Evolutionary conservation across 1,140 invertebrate species (phyloP).

Genomic region (Achatina immaculata): DNA sequence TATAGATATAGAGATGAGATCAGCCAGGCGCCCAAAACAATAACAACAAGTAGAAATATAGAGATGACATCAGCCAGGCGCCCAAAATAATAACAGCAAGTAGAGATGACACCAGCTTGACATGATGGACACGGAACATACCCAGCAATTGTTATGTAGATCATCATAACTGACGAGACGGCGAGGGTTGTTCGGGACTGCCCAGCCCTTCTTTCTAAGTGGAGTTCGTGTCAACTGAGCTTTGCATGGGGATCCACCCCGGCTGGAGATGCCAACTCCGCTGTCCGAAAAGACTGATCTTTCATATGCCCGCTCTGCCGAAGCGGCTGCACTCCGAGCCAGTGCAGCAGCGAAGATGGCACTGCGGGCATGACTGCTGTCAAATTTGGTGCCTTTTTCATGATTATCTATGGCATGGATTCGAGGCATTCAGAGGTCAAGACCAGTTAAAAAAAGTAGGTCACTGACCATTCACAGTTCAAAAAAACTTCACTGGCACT

Average conservation of each 20-base stretch:
- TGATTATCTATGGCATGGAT: slow-evolving; percentile 20
- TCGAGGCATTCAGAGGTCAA: slow-evolving; percentile 24
- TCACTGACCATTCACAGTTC: background rate
- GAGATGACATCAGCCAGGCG: too few relatives aligned
- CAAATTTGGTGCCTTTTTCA: slow-evolving; percentile 3
- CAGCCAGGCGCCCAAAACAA: too few relatives aligned
- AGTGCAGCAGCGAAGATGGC: slow-evolving; percentile 21
- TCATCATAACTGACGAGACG: slow-evolving; percentile 47
- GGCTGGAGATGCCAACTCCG: background rate
- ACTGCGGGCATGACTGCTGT: slow-evolving; percentile 19
- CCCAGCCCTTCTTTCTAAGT: slow-evolving; percentile 47
- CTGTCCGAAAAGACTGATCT: slow-evolving; percentile 1
- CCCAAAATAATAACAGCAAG: slow-evolving; percentile 10
- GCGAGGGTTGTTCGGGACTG: slow-evolving; percentile 50
- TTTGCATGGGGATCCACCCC: background rate
- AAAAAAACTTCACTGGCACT: too few relatives aligned
- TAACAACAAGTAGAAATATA: too few relatives aligned
- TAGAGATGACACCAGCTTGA: background rate
- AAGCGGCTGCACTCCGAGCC: background rate
- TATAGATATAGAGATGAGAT: too few relatives aligned
- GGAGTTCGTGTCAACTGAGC: slow-evolving; percentile 10
- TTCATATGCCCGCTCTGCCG: background rate
- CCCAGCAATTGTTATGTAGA: slow-evolving; percentile 51
- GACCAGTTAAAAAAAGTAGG: background rate
- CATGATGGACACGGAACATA: slow-evolving; percentile 42